These are phyloP conservation scores for Pachyuromys duprasi DNA, from an alignment of 2,797 vertebrate genomes.

Conservation along the genomic window DNA sequence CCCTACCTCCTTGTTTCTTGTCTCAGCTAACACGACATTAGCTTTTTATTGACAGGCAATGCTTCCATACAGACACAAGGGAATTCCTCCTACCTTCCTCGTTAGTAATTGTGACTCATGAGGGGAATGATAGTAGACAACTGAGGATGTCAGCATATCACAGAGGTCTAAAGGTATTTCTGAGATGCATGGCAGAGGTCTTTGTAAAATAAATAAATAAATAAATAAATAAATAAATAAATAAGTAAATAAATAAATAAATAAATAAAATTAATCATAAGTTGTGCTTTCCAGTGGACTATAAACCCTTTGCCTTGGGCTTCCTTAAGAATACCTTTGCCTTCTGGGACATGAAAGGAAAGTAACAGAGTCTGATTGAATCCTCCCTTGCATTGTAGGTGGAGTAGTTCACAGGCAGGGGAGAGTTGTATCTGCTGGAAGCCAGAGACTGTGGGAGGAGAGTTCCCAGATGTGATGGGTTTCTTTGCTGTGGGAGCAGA, in stretches of 20 bases:
- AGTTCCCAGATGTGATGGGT: not conserved
- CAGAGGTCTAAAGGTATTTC: not conserved
- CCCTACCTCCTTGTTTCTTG: too few species aligned
- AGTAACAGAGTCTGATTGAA: too few species aligned
- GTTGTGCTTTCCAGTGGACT: not conserved
- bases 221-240: too few species aligned
- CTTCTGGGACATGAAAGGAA: too few species aligned
- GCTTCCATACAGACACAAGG: too few species aligned
- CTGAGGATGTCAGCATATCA: not conserved
- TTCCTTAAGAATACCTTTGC: not conserved
- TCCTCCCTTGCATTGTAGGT: not conserved
- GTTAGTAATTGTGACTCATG: not conserved
- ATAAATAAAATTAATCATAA: not conserved
- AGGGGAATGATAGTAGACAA: not conserved
- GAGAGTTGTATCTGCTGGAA: not conserved
- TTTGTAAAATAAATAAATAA: not conserved
- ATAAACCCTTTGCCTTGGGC: not conserved
- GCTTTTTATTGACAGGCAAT: too few species aligned
- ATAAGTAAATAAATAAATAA: not conserved
- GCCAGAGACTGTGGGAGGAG: not conserved
- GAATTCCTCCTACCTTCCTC: too few species aligned
- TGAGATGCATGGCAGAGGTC: not conserved
- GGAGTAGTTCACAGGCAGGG: not conserved
- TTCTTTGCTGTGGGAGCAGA: not conserved
- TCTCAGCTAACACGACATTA: too few species aligned